These are phyloP conservation scores for Bufo gargarizans DNA, from an alignment of 2,113 vertebrate genomes.

Conservation along the genomic window DNA sequence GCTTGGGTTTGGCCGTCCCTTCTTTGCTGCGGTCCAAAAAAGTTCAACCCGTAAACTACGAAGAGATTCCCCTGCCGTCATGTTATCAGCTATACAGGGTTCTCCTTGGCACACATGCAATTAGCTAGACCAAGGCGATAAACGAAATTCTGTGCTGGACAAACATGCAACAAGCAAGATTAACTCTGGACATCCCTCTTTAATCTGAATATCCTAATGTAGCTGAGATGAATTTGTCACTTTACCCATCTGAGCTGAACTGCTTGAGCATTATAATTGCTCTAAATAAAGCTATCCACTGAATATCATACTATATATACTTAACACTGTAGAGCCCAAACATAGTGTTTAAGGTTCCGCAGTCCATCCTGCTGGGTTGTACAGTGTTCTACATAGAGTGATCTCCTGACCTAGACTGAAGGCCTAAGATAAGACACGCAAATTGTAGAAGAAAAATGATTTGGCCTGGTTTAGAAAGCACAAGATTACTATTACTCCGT, in stretches of 20 bases:
- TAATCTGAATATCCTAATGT: neutral
- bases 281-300: neutral
- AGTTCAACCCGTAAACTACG: constrained; percentile 72
- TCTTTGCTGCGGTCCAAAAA: constrained; percentile 63
- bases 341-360: neutral
- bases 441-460: neutral
- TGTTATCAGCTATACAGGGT: constrained; percentile 79
- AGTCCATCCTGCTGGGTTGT: neutral
- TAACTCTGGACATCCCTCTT: neutral
- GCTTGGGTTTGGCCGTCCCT: constrained; percentile 73
- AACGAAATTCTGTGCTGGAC: constrained; percentile 21
- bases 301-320: neutral
- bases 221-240: neutral
- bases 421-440: neutral
- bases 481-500: neutral
- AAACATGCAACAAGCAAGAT: neutral
- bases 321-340: neutral
- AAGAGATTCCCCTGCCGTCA: constrained; percentile 79
- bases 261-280: neutral
- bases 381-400: neutral
- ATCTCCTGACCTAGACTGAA: neutral
- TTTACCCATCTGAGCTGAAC: neutral
- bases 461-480: neutral
- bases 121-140: neutral
- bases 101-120: constrained; percentile 61